Conservation (phyloP, 2,113 vertebrate species). For the Xyliphius kryptos region DNA sequence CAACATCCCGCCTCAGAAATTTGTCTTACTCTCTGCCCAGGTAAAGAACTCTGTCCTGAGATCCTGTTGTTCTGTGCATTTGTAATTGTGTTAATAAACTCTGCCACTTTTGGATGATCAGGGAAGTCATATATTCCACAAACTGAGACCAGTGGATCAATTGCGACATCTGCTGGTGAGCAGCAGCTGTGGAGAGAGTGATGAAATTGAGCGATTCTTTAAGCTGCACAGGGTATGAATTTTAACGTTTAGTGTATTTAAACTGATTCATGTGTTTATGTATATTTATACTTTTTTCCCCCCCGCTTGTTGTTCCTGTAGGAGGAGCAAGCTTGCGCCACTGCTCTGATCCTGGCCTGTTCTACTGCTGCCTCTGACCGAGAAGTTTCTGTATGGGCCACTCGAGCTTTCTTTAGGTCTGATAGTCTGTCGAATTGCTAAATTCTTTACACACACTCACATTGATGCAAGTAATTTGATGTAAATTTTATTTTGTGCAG, state of each 20-base stretch:
- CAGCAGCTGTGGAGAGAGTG: constrained; percentile 86
- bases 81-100: too few species aligned
- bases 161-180: constrained; percentile 88
- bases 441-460: background rate
- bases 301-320: constrained; percentile 33
- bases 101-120: constrained; percentile 46
- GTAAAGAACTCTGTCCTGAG: constrained; percentile 49
- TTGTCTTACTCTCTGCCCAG: constrained; percentile 92
- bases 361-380: constrained; percentile 79
- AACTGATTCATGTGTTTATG: background rate
- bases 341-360: constrained; percentile 88
- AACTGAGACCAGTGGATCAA: constrained; percentile 91
- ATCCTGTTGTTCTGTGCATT: background rate
- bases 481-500: constrained; percentile 49
- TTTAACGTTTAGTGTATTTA: background rate
- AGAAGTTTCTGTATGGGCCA: constrained; percentile 90
- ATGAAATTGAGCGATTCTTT: constrained; percentile 94
- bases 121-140: constrained; percentile 96
- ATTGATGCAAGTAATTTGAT: too few species aligned
- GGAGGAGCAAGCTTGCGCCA: constrained; percentile 93
- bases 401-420: constrained; percentile 92
- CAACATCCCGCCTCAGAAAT: constrained; percentile 82
- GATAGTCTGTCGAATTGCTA: background rate
- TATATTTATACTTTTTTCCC: background rate
- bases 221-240: constrained; percentile 84